A percentile compares a stretch with the other conserved stretches of the same genome.
These are phyloP conservation scores for Sinocyclocheilus anophthalmus DNA, from an alignment of 2,113 vertebrate genomes.

Conservation along the genomic window DNA sequence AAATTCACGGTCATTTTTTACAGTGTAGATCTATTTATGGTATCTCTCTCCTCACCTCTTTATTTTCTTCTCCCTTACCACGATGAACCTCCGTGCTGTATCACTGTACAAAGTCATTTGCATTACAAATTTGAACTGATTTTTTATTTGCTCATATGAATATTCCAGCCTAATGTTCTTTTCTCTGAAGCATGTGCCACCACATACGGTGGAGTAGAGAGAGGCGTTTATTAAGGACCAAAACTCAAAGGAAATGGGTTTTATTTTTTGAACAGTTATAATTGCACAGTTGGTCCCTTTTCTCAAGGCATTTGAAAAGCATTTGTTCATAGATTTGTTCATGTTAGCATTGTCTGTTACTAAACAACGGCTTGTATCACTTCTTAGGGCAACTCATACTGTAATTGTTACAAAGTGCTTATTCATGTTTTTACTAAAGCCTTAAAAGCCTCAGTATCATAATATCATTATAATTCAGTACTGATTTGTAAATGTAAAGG, in stretches of 20 bases:
- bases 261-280: neutral
- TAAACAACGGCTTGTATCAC: neutral
- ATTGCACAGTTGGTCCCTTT: neutral
- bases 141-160: neutral
- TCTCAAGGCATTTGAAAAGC: neutral
- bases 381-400: neutral
- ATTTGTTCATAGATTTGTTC: neutral
- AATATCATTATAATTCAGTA: neutral
- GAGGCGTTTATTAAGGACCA: neutral
- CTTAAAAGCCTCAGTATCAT: neutral
- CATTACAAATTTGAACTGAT: conserved; percentile 11
- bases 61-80: neutral
- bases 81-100: neutral
- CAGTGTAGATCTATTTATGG: too few species aligned
- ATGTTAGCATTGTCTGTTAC: neutral
- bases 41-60: too few species aligned
- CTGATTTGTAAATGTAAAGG: neutral
- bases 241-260: neutral
- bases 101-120: neutral
- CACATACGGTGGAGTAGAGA: neutral
- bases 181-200: neutral
- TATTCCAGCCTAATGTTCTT: neutral
- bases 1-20: too few species aligned
- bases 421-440: neutral
- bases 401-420: neutral